Conservation (phyloP, 1,140 invertebrate genomes). For the Drosophila grimshawi region DNA sequence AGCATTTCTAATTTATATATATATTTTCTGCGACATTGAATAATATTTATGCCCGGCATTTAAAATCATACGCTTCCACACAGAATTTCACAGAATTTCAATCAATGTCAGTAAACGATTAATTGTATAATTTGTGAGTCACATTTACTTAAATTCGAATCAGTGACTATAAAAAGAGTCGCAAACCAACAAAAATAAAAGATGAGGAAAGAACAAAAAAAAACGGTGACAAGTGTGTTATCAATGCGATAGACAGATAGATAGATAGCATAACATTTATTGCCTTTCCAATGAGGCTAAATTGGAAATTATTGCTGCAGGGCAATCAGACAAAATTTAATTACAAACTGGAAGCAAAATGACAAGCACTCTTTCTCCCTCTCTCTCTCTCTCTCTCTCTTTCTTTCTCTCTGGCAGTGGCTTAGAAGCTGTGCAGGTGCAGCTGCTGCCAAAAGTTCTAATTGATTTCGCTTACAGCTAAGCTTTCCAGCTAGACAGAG, state of each 20-base stretch:
- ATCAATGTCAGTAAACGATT: conserved; percentile 5
- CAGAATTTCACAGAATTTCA: conserved; percentile 2
- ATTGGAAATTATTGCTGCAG: conserved; percentile 72
- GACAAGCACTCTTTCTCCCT: conserved; percentile 8
- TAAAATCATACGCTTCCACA: no score
- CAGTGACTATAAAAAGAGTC: conserved; percentile 10
- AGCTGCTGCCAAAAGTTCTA: conserved; percentile 76
- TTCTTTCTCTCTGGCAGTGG: background rate
- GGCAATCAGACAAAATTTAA: conserved; percentile 74
- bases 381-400: background rate
- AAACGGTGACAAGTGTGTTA: conserved; percentile 45
- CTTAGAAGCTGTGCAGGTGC: conserved; percentile 40
- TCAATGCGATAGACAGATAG: conserved; percentile 49
- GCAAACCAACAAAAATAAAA: background rate
- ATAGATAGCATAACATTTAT: conserved; percentile 59
- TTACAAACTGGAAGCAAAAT: conserved; percentile 51
- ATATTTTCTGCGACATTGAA: no score
- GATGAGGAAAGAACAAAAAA: background rate
- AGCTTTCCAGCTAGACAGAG: conserved; percentile 3
- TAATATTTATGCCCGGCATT: no score
- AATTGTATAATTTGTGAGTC: conserved; percentile 20
- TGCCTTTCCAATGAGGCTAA: conserved; percentile 67
- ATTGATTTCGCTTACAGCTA: conserved; percentile 74
- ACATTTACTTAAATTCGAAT: conserved; percentile 13
- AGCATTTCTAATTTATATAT: no score